A percentile compares a stretch with the other conserved stretches of the same genome.
phyloP scores from a whole-genome alignment of 2,113 vertebrate species.

The Bambusicola thoracicus region DNA sequence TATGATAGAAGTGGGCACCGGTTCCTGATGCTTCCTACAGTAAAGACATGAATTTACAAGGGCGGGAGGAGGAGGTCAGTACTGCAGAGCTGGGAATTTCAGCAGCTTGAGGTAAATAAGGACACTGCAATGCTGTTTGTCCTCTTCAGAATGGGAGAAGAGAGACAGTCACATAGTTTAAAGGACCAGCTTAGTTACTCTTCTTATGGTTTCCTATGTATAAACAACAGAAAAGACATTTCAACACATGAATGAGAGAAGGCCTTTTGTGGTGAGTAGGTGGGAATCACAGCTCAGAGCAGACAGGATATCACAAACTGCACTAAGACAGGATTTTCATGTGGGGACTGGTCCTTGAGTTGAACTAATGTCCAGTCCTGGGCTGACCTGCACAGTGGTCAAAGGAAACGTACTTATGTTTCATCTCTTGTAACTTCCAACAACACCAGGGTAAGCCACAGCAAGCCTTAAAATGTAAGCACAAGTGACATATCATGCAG shows the following conservation, averaged over 20 bases:
- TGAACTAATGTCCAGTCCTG: neutral
- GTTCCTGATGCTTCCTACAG: neutral
- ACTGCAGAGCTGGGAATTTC: neutral
- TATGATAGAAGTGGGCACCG: neutral
- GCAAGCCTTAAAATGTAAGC: neutral
- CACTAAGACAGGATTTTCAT: neutral
- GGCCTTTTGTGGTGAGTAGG: neutral
- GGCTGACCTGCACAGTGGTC: accelerated
- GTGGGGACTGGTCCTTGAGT: neutral
- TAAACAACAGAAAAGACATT: neutral
- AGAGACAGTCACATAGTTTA: neutral
- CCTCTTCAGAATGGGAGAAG: neutral
- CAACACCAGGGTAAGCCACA: neutral
- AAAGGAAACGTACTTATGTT: neutral
- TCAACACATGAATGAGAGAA: neutral
- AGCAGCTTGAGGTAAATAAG: neutral
- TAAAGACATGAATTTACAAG: neutral
- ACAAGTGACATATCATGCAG: neutral
- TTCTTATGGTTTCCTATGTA: neutral
- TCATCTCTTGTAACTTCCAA: neutral
- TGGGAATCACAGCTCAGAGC: neutral
- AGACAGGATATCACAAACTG: neutral
- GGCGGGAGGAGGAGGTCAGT: neutral
- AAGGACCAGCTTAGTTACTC: neutral
- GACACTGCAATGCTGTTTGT: neutral